Percentiles rank a stretch among this genome's conserved stretches.
Conservation (phyloP, 2,888 invertebrate genomes). For the Lepetodrilus schrolli region DNA sequence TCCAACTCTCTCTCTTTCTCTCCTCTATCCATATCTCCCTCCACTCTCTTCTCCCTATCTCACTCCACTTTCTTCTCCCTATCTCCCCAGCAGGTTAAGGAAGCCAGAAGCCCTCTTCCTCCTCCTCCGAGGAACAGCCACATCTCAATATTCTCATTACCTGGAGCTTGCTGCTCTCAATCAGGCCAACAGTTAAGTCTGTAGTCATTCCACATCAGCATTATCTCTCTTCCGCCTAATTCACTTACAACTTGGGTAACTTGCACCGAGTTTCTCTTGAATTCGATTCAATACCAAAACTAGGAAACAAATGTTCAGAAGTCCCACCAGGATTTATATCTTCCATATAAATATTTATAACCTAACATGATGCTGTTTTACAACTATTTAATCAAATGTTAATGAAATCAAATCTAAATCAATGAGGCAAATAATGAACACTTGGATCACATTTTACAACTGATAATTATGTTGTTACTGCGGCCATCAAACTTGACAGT, state of each 20-base stretch:
- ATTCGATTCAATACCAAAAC: background rate
- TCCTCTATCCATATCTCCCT: no score
- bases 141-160: background rate
- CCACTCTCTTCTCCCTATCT: no score
- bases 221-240: conserved; percentile 4
- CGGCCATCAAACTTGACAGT: background rate
- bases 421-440: background rate
- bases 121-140: no score
- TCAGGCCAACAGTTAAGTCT: background rate
- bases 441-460: background rate
- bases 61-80: no score
- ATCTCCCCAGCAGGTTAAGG: no score
- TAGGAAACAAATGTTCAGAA: background rate
- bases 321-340: no score
- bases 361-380: no score
- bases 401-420: background rate
- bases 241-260: conserved; percentile 1
- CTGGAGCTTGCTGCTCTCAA: background rate
- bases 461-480: background rate
- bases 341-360: no score
- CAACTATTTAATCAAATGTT: no score
- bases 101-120: no score
- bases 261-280: background rate
- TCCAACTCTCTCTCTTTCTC: no score
- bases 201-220: background rate